These are phyloP conservation scores for Typhlomys cinereus DNA, from an alignment of 2,113 vertebrate genomes.

Conservation along the genomic window DNA sequence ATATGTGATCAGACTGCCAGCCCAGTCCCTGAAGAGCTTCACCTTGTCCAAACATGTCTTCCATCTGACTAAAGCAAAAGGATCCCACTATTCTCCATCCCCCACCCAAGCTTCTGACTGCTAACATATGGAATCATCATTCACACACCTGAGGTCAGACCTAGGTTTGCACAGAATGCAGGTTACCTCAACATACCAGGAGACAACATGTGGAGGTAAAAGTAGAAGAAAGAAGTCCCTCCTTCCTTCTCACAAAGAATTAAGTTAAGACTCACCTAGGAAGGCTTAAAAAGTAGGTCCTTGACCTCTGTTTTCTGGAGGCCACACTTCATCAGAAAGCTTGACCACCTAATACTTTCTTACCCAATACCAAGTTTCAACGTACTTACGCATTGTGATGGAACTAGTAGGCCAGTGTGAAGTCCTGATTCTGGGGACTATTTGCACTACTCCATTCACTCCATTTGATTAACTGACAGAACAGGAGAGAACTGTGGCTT, in stretches of 20 bases:
- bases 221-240: neutral
- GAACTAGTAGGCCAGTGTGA: rapidly evolving
- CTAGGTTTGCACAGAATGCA: too few species aligned
- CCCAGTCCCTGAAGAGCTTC: too few species aligned
- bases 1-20: too few species aligned
- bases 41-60: too few species aligned
- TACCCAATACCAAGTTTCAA: neutral
- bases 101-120: too few species aligned
- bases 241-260: neutral
- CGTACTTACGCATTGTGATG: neutral
- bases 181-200: rapidly evolving
- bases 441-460: neutral
- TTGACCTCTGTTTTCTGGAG: neutral
- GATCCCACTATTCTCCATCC: too few species aligned
- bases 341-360: rapidly evolving
- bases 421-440: neutral
- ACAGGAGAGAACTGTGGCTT: neutral
- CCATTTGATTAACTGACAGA: neutral
- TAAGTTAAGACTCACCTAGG: neutral
- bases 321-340: neutral
- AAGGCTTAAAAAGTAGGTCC: neutral
- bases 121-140: neutral
- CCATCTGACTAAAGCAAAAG: neutral
- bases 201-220: neutral
- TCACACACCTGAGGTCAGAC: rapidly evolving